Evolutionary conservation across 2,797 vertebrate genomes (phyloP).

Genomic region (Onychomys leucogaster): DNA sequence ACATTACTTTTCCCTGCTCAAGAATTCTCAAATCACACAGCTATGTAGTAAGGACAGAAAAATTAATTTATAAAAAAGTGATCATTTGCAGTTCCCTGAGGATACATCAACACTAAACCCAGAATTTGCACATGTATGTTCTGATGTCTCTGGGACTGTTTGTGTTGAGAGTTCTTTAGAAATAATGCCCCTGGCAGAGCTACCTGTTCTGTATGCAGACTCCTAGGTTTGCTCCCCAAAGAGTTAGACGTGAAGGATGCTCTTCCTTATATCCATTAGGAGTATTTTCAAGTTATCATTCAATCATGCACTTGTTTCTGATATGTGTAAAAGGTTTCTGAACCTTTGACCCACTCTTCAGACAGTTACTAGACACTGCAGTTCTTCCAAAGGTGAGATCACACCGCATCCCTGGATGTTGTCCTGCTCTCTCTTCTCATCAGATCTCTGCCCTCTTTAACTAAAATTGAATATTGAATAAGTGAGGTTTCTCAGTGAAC

Average conservation of each 20-base stretch:
- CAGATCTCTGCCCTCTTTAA: not conserved
- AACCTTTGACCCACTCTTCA: not conserved
- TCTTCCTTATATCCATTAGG: not conserved
- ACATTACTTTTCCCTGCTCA: conserved; percentile 10
- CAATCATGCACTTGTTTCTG: not conserved
- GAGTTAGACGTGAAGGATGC: not conserved
- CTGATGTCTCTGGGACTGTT: not conserved
- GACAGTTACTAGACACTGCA: not conserved
- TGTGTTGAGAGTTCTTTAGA: conserved; percentile 4
- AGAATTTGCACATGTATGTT: conserved; percentile 30
- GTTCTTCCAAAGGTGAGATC: not conserved
- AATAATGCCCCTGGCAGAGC: not conserved
- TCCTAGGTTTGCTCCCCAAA: not conserved
- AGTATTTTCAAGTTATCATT: not conserved
- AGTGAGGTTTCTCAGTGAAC: not conserved
- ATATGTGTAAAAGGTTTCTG: not conserved
- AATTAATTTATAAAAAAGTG: not conserved
- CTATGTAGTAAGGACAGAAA: not conserved
- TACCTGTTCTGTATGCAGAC: not conserved
- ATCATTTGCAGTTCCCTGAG: conserved; percentile 13
- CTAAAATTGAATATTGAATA: not conserved
- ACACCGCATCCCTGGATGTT: not conserved
- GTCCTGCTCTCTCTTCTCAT: not conserved
- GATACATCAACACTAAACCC: not conserved
- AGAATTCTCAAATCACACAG: not conserved